Base-by-base conservation (phyloP, 2,113 vertebrate genomes). In the Zosterops borbonicus region DNA sequence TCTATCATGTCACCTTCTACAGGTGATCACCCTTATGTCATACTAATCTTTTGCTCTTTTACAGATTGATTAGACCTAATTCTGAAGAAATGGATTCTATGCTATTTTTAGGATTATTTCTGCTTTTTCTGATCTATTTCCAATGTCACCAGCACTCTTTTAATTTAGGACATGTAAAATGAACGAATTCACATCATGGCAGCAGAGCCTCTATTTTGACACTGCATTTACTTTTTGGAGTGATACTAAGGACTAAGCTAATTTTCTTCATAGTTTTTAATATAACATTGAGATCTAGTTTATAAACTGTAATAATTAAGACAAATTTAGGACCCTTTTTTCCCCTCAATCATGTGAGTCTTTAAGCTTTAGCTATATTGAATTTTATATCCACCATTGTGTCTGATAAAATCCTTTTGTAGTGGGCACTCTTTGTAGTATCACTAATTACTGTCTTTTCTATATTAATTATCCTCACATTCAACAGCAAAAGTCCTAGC, bases 221-320 rank as follows among this genome's bases (percentile, higher is more conserved):
- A 46, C 35, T 19, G 53, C 12, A 67, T 62, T 87, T 70, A n/a
- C 6, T 76, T 83, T 71, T 64, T 73, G 50, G 24, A 73, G 15
- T 77, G 31, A 21, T 64, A 39, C 19, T 79, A 83, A 82, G 23
- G 28, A 68, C 35, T 39, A 70, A 74, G 22, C 9, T 50, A 29
- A 85, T 92, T 86, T 90, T 89, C 46, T 69, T 64, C 55, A 69
- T 22, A 58, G 20, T 21, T 93, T 46, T 93, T 84, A 71, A 20
- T 71, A 60, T 31, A 76, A 90, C 9, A 9, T 64, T 0, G 14
- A 79, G 18, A 59, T 68, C 18, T 71, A 68, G 17, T 41, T 92
- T n/a, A 62, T 44, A 12, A 80, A 59, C 15, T 24, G 18, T 46
- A 85, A 42, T 55, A 85, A 78, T 73, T 70, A 62, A 29, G 13